Evolutionary conservation across 2,888 invertebrate genomes (phyloP).

Genomic region (Watsonalla cultraria): DNA sequence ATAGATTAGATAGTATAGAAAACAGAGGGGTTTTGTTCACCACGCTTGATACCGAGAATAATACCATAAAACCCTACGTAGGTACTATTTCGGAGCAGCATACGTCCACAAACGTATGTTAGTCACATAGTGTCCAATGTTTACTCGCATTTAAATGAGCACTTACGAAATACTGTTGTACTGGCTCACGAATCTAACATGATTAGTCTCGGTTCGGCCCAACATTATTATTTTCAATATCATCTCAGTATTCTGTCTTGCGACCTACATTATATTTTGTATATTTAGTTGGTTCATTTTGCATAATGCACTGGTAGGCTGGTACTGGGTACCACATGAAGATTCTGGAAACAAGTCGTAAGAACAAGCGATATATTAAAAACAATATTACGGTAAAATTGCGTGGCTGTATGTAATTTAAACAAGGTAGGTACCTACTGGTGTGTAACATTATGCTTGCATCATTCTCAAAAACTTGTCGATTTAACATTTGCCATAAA

Average conservation of each 20-base stretch:
- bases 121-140: slow-evolving; percentile 43
- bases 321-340: not conserved
- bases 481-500: slow-evolving; percentile 64
- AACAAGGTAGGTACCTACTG: slow-evolving; percentile 28
- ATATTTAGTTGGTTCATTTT: no score
- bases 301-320: slow-evolving; percentile 10
- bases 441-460: slow-evolving; percentile 42
- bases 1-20: no score
- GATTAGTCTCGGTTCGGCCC: slow-evolving; percentile 37
- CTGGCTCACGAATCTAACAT: slow-evolving; percentile 39
- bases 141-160: slow-evolving; percentile 54
- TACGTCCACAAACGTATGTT: slow-evolving; percentile 33
- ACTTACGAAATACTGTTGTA: slow-evolving; percentile 46
- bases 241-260: slow-evolving; percentile 3
- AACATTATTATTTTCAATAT: slow-evolving; percentile 16
- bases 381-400: slow-evolving; percentile 30
- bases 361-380: slow-evolving; percentile 17
- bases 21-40: no score
- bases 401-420: slow-evolving; percentile 19
- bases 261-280: no score
- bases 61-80: no score
- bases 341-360: slow-evolving; percentile 1
- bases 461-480: slow-evolving; percentile 58
- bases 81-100: slow-evolving; percentile 24
- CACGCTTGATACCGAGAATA: no score